Conservation (phyloP, 2,797 vertebrate species). For the Ambastaia sidthimunki region DNA sequence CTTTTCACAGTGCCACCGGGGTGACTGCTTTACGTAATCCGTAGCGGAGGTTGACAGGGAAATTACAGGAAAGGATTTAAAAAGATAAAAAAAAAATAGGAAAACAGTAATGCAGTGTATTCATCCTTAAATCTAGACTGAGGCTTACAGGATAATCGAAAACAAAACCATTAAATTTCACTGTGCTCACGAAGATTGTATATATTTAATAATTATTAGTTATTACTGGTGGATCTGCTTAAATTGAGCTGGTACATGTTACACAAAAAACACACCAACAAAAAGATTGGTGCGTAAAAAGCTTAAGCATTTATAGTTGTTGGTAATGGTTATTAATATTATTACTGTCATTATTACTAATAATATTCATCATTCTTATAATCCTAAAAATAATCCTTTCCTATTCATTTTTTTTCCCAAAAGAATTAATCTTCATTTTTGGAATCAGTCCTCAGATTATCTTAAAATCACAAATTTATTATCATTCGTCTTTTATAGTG, state of each 20-base stretch:
- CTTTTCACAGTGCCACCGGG: conserved; percentile 69
- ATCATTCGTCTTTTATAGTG: too few species aligned
- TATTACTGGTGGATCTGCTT: conserved; percentile 38
- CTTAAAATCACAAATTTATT: too few species aligned
- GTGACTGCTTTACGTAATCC: conserved; percentile 70
- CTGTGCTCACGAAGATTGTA: not conserved
- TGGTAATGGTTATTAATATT: too few species aligned
- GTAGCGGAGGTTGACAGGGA: conserved; percentile 59
- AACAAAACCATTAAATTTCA: conserved; percentile 21
- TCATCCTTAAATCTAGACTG: conserved; percentile 43
- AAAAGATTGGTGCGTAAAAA: too few species aligned
- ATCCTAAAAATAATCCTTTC: too few species aligned
- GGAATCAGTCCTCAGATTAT: too few species aligned
- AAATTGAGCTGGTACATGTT: not conserved
- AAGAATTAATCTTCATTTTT: too few species aligned
- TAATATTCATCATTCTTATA: too few species aligned
- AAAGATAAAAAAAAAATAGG: conserved; percentile 61
- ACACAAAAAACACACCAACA: too few species aligned
- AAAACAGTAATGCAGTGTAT: conserved; percentile 47
- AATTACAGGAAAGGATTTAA: conserved; percentile 64
- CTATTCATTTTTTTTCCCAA: too few species aligned
- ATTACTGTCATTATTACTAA: too few species aligned
- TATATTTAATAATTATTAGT: conserved; percentile 9
- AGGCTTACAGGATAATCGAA: conserved; percentile 27
- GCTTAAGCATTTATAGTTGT: too few species aligned